Percentiles rank a stretch among this genome's conserved stretches.
Conservation (phyloP, 2,113 vertebrate species). For the Ophthalmolycus amberensis region DNA sequence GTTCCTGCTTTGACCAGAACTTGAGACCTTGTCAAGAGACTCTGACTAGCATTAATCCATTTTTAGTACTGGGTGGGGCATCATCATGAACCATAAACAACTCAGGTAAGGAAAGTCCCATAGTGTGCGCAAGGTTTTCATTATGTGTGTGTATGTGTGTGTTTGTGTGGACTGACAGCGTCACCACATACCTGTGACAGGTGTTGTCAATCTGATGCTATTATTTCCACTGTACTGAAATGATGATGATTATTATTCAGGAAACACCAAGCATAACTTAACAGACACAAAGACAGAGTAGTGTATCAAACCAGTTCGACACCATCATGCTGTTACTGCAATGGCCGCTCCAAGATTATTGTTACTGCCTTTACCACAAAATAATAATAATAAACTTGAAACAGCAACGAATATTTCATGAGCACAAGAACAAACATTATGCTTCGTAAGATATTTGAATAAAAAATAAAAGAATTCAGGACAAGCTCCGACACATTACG, state of each 20-base stretch:
- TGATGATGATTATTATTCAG: constrained; percentile 39
- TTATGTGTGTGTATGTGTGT: background rate
- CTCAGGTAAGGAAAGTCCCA: constrained; percentile 39
- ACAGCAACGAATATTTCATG: background rate
- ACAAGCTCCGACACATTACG: background rate
- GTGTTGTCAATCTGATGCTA: constrained; percentile 48
- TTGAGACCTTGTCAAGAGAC: background rate
- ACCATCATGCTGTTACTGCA: background rate
- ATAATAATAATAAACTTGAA: background rate
- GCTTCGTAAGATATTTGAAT: background rate
- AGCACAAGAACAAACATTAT: background rate
- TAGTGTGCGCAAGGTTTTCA: background rate
- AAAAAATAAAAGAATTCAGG: background rate
- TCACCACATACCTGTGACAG: constrained; percentile 56
- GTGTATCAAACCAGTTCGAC: constrained; percentile 9
- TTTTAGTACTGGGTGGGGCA: constrained; percentile 28
- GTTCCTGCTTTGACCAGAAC: background rate
- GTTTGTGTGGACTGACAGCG: background rate
- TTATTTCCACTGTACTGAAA: constrained; percentile 29
- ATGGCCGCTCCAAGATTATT: background rate
- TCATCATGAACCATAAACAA: constrained; percentile 17
- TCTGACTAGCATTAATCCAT: background rate
- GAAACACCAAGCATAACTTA: background rate
- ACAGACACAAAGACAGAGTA: background rate
- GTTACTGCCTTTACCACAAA: background rate